phyloP scores from a whole-genome alignment of 2,113 vertebrate species.

The Malurus melanocephalus region DNA sequence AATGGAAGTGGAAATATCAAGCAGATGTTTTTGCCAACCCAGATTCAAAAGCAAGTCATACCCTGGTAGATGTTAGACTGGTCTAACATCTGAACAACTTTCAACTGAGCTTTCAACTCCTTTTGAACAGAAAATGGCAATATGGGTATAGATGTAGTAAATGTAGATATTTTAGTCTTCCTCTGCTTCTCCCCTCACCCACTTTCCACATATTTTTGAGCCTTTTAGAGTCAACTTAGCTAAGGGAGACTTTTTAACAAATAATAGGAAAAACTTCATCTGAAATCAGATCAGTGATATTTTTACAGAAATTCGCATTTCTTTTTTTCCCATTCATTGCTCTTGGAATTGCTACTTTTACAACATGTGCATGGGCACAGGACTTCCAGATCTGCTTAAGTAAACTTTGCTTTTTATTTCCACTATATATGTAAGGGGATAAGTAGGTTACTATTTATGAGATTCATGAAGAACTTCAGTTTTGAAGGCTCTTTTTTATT shows the following conservation, averaged over 20 bases:
- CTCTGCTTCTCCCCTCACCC: rapidly evolving
- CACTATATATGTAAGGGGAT: background rate
- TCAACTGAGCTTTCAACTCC: no score
- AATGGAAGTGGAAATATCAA: background rate
- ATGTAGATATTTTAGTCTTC: background rate
- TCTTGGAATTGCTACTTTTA: background rate
- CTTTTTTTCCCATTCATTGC: background rate
- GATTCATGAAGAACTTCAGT: background rate
- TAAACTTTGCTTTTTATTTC: background rate
- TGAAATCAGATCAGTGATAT: background rate
- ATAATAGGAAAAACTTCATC: background rate
- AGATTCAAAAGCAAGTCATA: background rate
- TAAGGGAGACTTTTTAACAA: background rate
- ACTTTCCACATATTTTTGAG: background rate
- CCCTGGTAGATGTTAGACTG: background rate
- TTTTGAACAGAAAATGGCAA: no score
- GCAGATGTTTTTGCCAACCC: background rate
- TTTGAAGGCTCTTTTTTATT: background rate
- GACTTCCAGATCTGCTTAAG: background rate
- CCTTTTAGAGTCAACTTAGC: background rate
- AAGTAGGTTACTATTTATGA: background rate
- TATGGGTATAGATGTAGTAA: no score
- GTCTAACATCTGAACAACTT: no score
- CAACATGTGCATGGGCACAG: background rate
- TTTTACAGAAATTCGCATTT: background rate